Evolutionary conservation across 1,140 invertebrate species (phyloP).

Genomic region (Hermetia illucens): DNA sequence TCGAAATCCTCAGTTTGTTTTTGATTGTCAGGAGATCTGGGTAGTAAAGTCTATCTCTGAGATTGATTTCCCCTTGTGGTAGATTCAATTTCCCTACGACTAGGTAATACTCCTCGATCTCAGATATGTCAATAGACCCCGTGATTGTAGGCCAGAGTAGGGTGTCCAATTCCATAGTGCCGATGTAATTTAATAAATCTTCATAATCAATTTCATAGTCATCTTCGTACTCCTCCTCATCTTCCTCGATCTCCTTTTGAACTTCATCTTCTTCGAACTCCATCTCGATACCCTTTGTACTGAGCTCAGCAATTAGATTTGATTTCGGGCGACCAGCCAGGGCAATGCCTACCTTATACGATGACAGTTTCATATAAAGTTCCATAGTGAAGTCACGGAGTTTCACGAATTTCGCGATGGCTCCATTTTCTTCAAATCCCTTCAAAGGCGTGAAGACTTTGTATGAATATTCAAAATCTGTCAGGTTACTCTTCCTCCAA

Average conservation of each 20-base stretch:
- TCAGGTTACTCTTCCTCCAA: slow-evolving; percentile 51
- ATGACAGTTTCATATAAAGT: slow-evolving; percentile 47
- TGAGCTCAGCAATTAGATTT: slow-evolving; percentile 24
- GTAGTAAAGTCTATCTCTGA: slow-evolving; percentile 34
- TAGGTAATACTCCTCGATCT: slow-evolving; percentile 37
- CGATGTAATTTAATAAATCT: slow-evolving; percentile 39
- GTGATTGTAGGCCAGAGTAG: slow-evolving; percentile 46
- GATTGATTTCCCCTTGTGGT: slow-evolving; percentile 35
- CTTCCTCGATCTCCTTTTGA: slow-evolving; percentile 9
- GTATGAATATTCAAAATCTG: slow-evolving; percentile 62
- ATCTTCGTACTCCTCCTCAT: slow-evolving; percentile 14
- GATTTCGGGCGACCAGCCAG: slow-evolving; percentile 36
- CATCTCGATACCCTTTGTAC: slow-evolving; percentile 17
- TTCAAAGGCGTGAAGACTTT: slow-evolving; percentile 58
- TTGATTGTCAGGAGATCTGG: slow-evolving; percentile 47
- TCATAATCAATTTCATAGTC: slow-evolving; percentile 20
- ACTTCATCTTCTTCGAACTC: slow-evolving; percentile 21
- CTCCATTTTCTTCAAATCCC: slow-evolving; percentile 56
- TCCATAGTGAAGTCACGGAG: slow-evolving; percentile 50
- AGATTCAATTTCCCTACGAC: slow-evolving; percentile 31
- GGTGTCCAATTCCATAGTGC: slow-evolving; percentile 43
- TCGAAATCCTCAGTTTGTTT: slow-evolving; percentile 47
- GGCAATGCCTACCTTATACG: slow-evolving; percentile 42
- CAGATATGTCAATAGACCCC: slow-evolving; percentile 39
- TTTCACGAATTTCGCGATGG: slow-evolving; percentile 47